Base-by-base conservation (phyloP, 2,888 invertebrate species). In the Volucella bombylans region DNA sequence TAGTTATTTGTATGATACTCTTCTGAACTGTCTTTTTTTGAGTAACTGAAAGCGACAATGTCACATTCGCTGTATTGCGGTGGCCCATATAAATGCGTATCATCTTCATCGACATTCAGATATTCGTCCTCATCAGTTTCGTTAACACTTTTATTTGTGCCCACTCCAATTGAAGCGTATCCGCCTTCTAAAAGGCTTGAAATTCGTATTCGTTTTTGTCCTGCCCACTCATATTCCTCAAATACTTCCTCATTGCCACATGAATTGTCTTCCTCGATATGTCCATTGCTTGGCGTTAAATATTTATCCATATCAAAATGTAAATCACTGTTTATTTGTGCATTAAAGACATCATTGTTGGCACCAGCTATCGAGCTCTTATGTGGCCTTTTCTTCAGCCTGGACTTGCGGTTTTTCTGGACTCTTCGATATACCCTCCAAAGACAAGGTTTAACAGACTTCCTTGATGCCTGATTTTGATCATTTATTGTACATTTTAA, bases 161-260 rank as follows among this genome's bases (percentile, higher is more conserved):
- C 93, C 67, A 92, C 87, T 10, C 91, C 87, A 18, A 93, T 88
- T 43, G 93, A 93, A n/a, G 94, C 92, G 87, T 94, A 94, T 54
- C 94, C 94, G 31, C 95, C 95, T 86, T 94, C 93, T 62, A 96
- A 93, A 86, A 97, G 92, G 4, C 95, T 95, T 0, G 95, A 93
- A 0, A 95, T 95, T 4, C 95, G 93, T 69, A 96, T 94, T 76
- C 98, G 92, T 89, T 96, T 96, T 90, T 97, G 96, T 0, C 97
- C 97, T 39, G 97, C 97, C 98, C 98, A 98, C 89, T 96, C 96
- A 91, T 98, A 98, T 90, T 97, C 97, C 87, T 97, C 96, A 89
- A 93, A 95, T 62, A 92, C 93, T 80, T 93, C 93, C 18, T 92
- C 91, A 91, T 97, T 97, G 76, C 97, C 96, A 59, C 86, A 95